phyloP scores from a whole-genome alignment of 2,888 invertebrate species.

The Amblyjoppa proteus region DNA sequence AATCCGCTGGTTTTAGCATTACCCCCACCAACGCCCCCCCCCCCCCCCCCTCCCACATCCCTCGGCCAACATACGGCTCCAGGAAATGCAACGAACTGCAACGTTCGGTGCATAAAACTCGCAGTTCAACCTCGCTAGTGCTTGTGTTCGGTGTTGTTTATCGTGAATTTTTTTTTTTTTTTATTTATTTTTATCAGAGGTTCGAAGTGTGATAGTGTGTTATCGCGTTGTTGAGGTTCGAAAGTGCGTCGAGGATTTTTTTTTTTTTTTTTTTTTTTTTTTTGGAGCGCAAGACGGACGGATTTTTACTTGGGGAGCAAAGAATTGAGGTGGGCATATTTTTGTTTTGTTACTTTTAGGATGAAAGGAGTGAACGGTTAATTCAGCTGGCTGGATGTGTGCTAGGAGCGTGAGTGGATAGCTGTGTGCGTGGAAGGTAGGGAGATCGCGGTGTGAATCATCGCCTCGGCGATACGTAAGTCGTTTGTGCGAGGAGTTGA shows the following conservation, averaged over 20 bases:
- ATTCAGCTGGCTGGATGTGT: neutral
- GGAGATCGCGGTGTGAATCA: constrained; percentile 2
- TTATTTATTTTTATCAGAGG: neutral
- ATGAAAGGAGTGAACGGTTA: neutral
- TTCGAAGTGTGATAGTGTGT: neutral
- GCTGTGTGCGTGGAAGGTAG: neutral
- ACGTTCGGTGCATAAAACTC: constrained; percentile 41
- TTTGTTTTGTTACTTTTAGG: neutral
- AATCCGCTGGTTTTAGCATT: neutral
- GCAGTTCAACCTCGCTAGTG: neutral
- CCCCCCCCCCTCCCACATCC: neutral
- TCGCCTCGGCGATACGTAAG: constrained; percentile 1
- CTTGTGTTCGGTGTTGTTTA: neutral
- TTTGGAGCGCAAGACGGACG: neutral
- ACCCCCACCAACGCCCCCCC: neutral
- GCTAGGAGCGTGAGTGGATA: neutral
- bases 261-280: neutral
- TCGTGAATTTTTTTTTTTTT: neutral
- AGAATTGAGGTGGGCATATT: neutral
- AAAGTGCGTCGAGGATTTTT: neutral
- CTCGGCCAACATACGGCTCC: constrained; percentile 10
- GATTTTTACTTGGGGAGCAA: neutral
- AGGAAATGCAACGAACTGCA: constrained; percentile 60
- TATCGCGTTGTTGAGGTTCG: neutral
- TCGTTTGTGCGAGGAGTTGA: neutral